phyloP scores from a whole-genome alignment of 2,113 vertebrate species.

The Neodon shergylaensis region DNA sequence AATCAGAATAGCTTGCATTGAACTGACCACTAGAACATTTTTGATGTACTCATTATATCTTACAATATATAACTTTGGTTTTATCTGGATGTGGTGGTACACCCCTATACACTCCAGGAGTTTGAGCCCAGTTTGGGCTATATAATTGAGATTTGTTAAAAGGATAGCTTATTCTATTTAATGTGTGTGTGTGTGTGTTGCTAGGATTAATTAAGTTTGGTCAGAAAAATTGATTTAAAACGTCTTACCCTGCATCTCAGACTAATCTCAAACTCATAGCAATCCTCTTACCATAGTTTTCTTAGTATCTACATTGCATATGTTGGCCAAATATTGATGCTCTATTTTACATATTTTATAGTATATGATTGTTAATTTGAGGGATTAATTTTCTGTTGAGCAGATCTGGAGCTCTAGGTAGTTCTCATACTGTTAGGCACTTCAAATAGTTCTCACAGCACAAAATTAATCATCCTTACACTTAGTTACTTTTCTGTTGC shows the following conservation, averaged over 20 bases:
- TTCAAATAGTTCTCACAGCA: not conserved
- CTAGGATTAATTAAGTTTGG: not conserved
- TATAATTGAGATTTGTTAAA: not conserved
- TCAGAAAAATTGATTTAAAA: not conserved
- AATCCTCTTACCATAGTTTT: not conserved
- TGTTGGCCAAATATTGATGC: not conserved
- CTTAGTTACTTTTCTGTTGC: not conserved
- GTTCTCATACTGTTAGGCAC: not conserved
- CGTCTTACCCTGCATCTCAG: not conserved
- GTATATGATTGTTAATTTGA: not conserved
- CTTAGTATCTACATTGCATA: not conserved
- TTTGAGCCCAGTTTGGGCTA: not conserved
- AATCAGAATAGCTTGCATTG: too few species aligned
- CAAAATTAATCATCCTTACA: constrained; percentile 18
- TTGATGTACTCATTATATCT: too few species aligned
- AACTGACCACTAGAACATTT: too few species aligned
- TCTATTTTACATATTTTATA: not conserved
- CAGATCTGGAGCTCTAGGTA: not conserved
- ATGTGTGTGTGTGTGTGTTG: not conserved
- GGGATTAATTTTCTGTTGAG: not conserved
- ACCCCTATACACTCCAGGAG: not conserved
- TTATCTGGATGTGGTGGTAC: too few species aligned
- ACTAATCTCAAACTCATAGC: not conserved
- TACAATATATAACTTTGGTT: too few species aligned
- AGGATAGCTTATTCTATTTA: not conserved